Conservation (phyloP, 2,797 vertebrate genomes). For the Centropyge bicolor region DNA sequence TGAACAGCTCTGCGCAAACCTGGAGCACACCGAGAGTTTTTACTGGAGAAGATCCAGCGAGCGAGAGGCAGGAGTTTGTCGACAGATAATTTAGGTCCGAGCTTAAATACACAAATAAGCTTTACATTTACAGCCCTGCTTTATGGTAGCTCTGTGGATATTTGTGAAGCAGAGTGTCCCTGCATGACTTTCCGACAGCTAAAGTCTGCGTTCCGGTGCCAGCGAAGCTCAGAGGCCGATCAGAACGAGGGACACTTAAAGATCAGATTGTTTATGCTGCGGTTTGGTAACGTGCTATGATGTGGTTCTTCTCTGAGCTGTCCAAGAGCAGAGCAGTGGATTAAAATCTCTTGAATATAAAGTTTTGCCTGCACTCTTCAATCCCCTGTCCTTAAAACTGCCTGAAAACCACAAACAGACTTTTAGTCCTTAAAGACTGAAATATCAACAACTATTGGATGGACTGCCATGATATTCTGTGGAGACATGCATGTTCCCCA, state of each 20-base stretch:
- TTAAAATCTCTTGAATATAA: background rate
- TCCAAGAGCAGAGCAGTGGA: slow-evolving; percentile 4
- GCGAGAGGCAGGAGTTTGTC: background rate
- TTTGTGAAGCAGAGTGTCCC: slow-evolving; percentile 35
- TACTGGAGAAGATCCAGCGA: slow-evolving; percentile 53
- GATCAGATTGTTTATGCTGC: slow-evolving; percentile 35
- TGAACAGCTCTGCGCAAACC: slow-evolving; percentile 43
- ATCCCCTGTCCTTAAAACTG: background rate
- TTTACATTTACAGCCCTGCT: slow-evolving; percentile 51
- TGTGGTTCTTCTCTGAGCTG: slow-evolving; percentile 20
- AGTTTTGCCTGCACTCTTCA: background rate
- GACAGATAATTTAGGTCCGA: slow-evolving; percentile 40
- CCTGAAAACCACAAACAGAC: slow-evolving; percentile 19
- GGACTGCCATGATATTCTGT: background rate
- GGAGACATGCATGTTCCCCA: background rate
- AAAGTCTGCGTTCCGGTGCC: background rate
- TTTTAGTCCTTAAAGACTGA: slow-evolving; percentile 7
- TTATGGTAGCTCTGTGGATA: slow-evolving; percentile 50
- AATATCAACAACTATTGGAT: background rate
- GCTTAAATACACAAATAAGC: slow-evolving; percentile 44
- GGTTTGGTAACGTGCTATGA: slow-evolving; percentile 34
- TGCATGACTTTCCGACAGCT: slow-evolving; percentile 16
- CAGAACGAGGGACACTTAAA: slow-evolving; percentile 14
- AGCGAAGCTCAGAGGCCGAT: slow-evolving; percentile 20
- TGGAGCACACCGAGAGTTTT: slow-evolving; percentile 28